Base-by-base conservation (phyloP, 2,888 invertebrate genomes). In the Catocala fraxini region DNA sequence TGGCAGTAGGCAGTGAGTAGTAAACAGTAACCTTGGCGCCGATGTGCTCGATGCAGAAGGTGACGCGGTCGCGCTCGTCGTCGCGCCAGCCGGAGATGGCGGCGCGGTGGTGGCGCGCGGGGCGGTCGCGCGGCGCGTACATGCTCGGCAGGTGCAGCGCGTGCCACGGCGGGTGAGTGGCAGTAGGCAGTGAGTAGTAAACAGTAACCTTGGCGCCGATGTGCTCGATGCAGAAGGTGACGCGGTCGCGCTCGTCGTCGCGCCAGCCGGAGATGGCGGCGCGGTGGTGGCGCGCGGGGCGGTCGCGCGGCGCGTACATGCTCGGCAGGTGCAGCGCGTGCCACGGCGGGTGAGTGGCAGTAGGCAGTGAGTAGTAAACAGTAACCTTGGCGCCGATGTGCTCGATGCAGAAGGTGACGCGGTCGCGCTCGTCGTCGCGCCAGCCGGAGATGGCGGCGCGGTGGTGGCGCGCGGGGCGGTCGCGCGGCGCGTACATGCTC, bases 281-380 rank as follows among this genome's bases (percentile, higher is more conserved):
- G 35, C 98, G 96, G 88, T 97, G 97, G 77, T 96, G 96, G 0
- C 94, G 89, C 25, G 97, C 96, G 9, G 98, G 98, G 4, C 96
- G 95, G 68, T 97, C 97, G 42, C 96, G 94, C 25, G 95, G 95
- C 59, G 95, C 94, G 80, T 93, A 95, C 79, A 97, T 96, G 61
- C 96, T 95, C 9, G 99, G 99, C 77, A 99, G 95, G 90, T 99
- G 99, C 51, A 99, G 93, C 10, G 98, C 98, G 80, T 98, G 97
- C 97, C 98, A 99, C 0, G 99, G 99, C 0, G 99, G 9, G 11
- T 5, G 4, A 13, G 12, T 43, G n/a, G 43, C 13, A 13, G 6
- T 11, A 45, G 45, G 13, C 42, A 42, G n/a, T 42, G 42, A 11
- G 42, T 54, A 25, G 12, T 34, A 10, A 39, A 25, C 5, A 6